These are phyloP conservation scores for Platalea minor DNA, from an alignment of 2,797 vertebrate species.

Conservation along the genomic window DNA sequence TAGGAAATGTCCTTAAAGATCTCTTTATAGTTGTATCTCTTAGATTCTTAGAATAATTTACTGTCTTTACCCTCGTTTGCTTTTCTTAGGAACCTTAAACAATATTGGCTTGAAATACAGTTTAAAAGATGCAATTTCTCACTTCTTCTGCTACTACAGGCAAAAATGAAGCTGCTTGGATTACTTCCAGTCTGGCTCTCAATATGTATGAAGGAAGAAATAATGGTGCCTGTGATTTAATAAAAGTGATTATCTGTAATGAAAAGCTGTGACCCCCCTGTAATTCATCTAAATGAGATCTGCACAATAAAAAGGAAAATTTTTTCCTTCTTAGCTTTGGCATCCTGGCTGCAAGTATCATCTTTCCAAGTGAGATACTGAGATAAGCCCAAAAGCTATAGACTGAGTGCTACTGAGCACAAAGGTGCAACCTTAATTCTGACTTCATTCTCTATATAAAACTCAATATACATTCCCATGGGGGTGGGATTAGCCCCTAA, in stretches of 20 bases:
- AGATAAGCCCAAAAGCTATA: not conserved
- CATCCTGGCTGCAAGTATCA: not conserved
- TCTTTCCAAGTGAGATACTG: not conserved
- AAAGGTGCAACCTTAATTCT: not conserved
- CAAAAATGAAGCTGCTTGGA: not conserved
- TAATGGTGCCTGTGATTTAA: not conserved
- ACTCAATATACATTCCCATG: not conserved
- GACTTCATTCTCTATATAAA: not conserved
- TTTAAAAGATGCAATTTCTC: not conserved
- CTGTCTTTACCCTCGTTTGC: not conserved
- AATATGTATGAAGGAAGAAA: not conserved
- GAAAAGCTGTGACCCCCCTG: slow-evolving; percentile 11
- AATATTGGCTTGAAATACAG: not conserved
- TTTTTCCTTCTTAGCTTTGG: not conserved
- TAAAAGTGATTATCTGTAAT: slow-evolving; percentile 34
- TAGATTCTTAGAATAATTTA: not conserved
- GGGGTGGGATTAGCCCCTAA: not conserved
- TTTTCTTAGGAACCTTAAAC: not conserved
- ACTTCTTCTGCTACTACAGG: not conserved
- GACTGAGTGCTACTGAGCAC: not conserved
- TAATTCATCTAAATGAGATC: slow-evolving; percentile 25
- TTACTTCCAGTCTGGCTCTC: not conserved
- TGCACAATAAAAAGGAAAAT: not conserved
- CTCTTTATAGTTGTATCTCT: not conserved
- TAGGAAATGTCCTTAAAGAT: not conserved